phyloP scores from a whole-genome alignment of 2,113 vertebrate species.

The Hemicordylus capensis region DNA sequence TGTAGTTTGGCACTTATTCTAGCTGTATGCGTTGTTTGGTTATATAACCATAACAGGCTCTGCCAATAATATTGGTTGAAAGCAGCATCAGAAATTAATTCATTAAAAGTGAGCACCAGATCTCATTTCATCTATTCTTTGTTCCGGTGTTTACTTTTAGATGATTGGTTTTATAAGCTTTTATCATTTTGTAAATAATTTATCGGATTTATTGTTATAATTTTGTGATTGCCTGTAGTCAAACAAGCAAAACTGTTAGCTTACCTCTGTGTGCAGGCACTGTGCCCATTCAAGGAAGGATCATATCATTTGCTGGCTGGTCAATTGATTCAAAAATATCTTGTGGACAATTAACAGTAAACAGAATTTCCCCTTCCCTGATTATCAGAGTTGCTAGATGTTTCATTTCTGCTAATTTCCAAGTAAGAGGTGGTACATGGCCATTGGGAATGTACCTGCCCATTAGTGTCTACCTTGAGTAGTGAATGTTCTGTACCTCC shows the following conservation, averaged over 20 bases:
- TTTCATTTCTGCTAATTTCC: not conserved
- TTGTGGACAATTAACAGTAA: not conserved
- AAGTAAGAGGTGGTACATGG: not conserved
- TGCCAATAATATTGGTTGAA: not conserved
- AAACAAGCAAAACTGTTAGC: not conserved
- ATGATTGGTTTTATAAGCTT: not conserved
- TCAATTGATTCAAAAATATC: not conserved
- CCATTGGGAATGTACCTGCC: not conserved
- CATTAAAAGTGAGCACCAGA: not conserved
- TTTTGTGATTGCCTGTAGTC: not conserved
- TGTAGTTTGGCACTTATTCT: not conserved
- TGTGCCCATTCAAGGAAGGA: too few relatives aligned
- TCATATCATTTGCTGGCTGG: not conserved
- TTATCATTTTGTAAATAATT: not conserved
- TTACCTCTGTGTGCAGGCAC: not conserved
- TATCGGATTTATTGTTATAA: not conserved
- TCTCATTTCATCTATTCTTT: not conserved
- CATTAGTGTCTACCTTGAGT: not conserved
- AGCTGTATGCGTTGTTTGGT: not conserved
- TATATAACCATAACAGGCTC: not conserved
- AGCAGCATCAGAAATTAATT: not conserved
- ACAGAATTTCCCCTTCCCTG: not conserved
- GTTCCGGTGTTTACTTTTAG: not conserved
- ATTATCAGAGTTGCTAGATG: not conserved
- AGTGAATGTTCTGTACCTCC: not conserved